Evolutionary conservation across 2,888 invertebrate species (phyloP).

Genomic region (Lordiphosa fenestrarum): DNA sequence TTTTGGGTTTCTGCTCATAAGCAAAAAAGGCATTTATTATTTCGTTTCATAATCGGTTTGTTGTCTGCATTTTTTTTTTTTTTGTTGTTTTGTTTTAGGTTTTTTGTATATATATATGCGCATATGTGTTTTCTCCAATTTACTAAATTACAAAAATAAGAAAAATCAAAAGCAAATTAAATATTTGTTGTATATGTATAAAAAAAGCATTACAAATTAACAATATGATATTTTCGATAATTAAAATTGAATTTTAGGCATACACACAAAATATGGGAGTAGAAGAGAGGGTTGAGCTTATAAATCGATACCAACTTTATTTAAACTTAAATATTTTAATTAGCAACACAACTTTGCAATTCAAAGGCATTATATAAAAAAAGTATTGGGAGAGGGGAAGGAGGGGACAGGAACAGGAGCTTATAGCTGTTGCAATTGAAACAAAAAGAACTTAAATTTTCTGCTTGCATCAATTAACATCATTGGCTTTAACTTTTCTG

Average conservation of each 20-base stretch:
- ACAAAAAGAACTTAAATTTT: slow-evolving; percentile 15
- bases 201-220: slow-evolving; percentile 14
- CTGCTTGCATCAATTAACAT: slow-evolving; percentile 10
- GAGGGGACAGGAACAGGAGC: slow-evolving; percentile 7
- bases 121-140: slow-evolving; percentile 41
- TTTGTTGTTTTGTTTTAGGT: slow-evolving; percentile 21
- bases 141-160: slow-evolving; percentile 43
- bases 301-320: slow-evolving; percentile 21
- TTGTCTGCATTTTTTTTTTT: slow-evolving; percentile 7
- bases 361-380: slow-evolving; percentile 17
- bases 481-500: slow-evolving; percentile 10
- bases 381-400: slow-evolving; percentile 32
- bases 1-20: slow-evolving; percentile 42
- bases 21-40: slow-evolving; percentile 53
- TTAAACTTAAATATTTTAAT: slow-evolving; percentile 44
- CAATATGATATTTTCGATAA: slow-evolving; percentile 9
- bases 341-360: slow-evolving; percentile 38
- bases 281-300: slow-evolving; percentile 37
- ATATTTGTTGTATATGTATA: neutral
- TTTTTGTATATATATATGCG: neutral
- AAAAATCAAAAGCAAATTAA: too few relatives aligned
- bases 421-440: neutral
- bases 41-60: slow-evolving; percentile 27
- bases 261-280: slow-evolving; percentile 14
- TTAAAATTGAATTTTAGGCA: slow-evolving; percentile 13